A percentile compares a stretch with the other conserved stretches of the same genome.
These are phyloP conservation scores for Nanorana parkeri DNA, from an alignment of 2,113 vertebrate genomes.

Conservation along the genomic window DNA sequence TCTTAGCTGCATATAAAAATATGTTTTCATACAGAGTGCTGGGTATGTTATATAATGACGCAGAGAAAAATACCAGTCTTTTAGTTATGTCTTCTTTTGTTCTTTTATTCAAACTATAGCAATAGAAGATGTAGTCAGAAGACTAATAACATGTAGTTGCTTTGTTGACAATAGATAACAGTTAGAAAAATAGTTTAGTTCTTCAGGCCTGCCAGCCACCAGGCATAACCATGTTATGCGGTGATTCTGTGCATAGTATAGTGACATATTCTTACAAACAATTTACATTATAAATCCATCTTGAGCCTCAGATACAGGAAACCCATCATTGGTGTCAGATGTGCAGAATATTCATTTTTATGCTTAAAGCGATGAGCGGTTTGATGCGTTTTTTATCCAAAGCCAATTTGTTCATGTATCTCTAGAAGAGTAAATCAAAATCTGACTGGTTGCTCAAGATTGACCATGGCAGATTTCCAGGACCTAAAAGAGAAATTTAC, in stretches of 20 bases:
- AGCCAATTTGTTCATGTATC: slow-evolving; percentile 54
- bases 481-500: slow-evolving; percentile 46
- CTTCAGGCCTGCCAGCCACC: slow-evolving; percentile 10
- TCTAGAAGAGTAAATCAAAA: slow-evolving; percentile 52
- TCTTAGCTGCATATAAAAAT: too few relatives aligned
- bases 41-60: not conserved
- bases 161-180: slow-evolving; percentile 53
- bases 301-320: slow-evolving; percentile 9
- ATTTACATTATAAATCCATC: slow-evolving; percentile 44
- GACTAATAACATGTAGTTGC: slow-evolving; percentile 38
- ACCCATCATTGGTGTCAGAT: slow-evolving; percentile 42
- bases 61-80: not conserved
- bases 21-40: too few relatives aligned
- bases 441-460: slow-evolving; percentile 29
- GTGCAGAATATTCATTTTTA: slow-evolving; percentile 50
- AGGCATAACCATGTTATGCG: slow-evolving; percentile 44
- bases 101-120: slow-evolving; percentile 21
- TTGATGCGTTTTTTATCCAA: slow-evolving; percentile 52
- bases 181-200: slow-evolving; percentile 39
- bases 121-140: slow-evolving; percentile 21
- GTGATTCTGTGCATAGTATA: not conserved
- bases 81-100: not conserved
- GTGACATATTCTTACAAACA: slow-evolving; percentile 49
- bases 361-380: slow-evolving; percentile 42
- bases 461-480: slow-evolving; percentile 48